phyloP scores from a whole-genome alignment of 1,140 invertebrate species.

The Colletes latitarsis region DNA sequence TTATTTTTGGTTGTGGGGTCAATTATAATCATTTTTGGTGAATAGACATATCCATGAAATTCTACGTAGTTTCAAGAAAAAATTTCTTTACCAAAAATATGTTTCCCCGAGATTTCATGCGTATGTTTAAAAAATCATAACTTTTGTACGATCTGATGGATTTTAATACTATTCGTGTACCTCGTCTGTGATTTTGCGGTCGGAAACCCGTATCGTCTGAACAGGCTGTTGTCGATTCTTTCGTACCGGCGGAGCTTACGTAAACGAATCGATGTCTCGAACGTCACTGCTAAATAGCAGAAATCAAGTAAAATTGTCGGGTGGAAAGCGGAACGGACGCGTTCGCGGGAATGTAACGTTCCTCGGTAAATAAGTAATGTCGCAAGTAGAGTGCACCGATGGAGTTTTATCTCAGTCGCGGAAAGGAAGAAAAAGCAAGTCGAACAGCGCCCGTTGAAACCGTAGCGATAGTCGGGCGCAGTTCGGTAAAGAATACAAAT shows the following conservation, averaged over 20 bases:
- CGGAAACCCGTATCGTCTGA: too few species aligned
- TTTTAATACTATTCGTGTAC: too few species aligned
- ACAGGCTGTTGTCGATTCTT: not conserved
- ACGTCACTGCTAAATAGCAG: not conserved
- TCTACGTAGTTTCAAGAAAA: too few species aligned
- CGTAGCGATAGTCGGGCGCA: conserved; percentile 12
- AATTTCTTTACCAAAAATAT: too few species aligned
- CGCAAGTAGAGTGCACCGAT: not conserved
- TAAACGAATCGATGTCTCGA: not conserved
- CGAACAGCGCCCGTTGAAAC: not conserved
- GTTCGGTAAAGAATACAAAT: conserved; percentile 39
- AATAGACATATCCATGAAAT: too few species aligned
- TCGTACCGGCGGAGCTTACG: not conserved
- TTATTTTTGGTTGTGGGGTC: too few species aligned
- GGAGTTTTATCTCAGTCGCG: not conserved
- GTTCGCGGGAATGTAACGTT: conserved; percentile 11
- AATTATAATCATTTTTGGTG: too few species aligned
- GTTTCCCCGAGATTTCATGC: too few species aligned
- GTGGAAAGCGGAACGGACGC: conserved; percentile 8
- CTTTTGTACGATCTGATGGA: too few species aligned
- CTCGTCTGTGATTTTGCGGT: too few species aligned
- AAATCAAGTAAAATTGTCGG: conserved; percentile 3
- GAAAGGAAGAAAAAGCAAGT: not conserved
- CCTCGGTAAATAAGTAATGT: conserved; percentile 30
- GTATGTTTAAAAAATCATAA: too few species aligned